phyloP scores from a whole-genome alignment of 2,797 vertebrate genomes.

The Manis javanica region DNA sequence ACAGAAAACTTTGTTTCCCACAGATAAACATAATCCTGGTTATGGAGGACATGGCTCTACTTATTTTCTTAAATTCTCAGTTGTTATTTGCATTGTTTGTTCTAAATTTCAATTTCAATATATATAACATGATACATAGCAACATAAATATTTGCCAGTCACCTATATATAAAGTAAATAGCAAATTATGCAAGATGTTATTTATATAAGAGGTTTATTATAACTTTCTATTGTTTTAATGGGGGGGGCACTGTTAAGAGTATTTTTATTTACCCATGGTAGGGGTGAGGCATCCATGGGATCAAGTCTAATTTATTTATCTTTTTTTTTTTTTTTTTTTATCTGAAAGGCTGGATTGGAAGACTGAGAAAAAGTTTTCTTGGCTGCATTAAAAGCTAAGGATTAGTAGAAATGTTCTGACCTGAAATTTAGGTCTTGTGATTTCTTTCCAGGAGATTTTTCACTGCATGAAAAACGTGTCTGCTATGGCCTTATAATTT shows the following conservation, averaged over 20 bases:
- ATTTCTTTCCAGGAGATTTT: conserved; percentile 69
- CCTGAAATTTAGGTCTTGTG: conserved; percentile 73
- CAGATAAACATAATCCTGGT: neutral
- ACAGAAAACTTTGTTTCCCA: neutral
- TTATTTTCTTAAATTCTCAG: conserved; percentile 24
- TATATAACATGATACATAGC: neutral
- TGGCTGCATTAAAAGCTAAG: conserved; percentile 53
- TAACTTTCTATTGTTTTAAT: neutral
- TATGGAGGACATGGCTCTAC: neutral
- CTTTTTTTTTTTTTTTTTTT: neutral
- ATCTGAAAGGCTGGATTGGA: conserved; percentile 44
- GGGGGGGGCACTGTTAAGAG: neutral
- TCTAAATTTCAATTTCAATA: neutral
- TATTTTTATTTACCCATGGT: neutral
- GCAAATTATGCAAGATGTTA: neutral
- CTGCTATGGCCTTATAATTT: conserved; percentile 47
- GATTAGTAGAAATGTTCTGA: conserved; percentile 73
- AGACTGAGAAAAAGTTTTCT: conserved; percentile 18
- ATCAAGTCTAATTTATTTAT: conserved; percentile 23
- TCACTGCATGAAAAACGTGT: conserved; percentile 38
- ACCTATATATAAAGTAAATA: neutral
- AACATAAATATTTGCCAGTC: neutral
- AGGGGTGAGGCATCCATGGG: neutral
- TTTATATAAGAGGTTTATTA: neutral
- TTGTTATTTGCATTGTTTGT: neutral